Evolutionary conservation across 2,113 vertebrate species (phyloP), one percentile per base, ranked within the genome.

Genomic region (Shinisaurus crocodilurus): DNA sequence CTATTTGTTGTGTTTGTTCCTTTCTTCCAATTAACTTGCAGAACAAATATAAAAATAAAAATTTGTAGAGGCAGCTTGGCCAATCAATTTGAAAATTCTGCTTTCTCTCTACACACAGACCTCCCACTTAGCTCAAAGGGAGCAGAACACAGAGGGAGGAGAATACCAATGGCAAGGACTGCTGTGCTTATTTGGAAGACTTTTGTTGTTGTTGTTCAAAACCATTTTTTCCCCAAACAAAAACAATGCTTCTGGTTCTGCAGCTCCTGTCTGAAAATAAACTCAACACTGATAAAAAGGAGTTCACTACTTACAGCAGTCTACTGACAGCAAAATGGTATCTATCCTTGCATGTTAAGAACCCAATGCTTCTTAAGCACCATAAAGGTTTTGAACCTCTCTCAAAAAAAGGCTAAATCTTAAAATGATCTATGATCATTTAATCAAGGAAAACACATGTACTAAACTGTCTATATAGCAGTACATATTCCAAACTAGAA

Each of bases 51-150:
- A 37, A 80, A 65, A 32, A 16, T 23, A 54, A 88, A 82, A 34
- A 63, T 90, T 76, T 74, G 9, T 2, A 8, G 54, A 89, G 72
- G 86, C 1, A 85, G 70, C 63, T 90, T 84, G 86, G 57, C 18
- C 20, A 82, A 89, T 50, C 81, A 89, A 60, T 6, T 63, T 60
- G 65, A 82, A 85, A 6, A 85, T 89, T 57, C 32, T 0, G 0
- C 23, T 88, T 67, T 82, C 4, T 67, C 13, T 87, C 85, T 27
- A 37, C 75, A 7, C 63, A 81, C 0, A 32, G 43, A 54, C 32
- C 79, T 90, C 89, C 83, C 45, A 75, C 82, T 72, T 91, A 95
- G 88, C 48, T 90, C 85, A 92, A 92, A 92, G 32, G 25, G 60
- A 88, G 79, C 18, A 88, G 82, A 88, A 54, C 40, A 43, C 86